phyloP scores from a whole-genome alignment of 2,797 vertebrate species.

The Muscicapa striata region DNA sequence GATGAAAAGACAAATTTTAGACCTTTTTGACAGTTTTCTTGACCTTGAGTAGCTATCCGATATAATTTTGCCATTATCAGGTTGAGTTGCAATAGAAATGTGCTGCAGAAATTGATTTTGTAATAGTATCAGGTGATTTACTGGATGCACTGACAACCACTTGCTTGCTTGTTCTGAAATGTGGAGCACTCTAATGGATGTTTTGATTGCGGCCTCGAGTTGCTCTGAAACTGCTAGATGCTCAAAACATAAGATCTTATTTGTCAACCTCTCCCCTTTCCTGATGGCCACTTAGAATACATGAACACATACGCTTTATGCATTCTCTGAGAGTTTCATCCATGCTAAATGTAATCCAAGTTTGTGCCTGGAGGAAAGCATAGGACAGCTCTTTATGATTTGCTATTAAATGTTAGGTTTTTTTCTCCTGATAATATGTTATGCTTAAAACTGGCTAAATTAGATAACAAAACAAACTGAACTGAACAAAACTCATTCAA shows the following conservation, averaged over 20 bases:
- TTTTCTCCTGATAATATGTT: background rate
- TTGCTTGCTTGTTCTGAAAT: conserved; percentile 85
- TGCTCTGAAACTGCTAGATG: conserved; percentile 73
- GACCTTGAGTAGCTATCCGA: conserved; percentile 81
- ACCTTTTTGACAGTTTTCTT: conserved; percentile 74
- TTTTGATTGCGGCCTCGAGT: conserved; percentile 79
- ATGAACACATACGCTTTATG: background rate
- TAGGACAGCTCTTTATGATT: background rate
- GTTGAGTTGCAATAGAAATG: conserved; percentile 82
- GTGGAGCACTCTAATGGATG: conserved; percentile 82
- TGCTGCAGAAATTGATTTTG: conserved; percentile 93
- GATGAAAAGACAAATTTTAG: conserved; percentile 72
- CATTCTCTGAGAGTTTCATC: background rate
- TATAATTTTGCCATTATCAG: conserved; percentile 84
- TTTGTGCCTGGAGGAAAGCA: background rate
- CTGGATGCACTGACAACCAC: conserved; percentile 87
- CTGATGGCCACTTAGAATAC: background rate
- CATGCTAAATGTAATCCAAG: background rate
- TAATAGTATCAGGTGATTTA: conserved; percentile 95
- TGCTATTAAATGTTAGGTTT: background rate
- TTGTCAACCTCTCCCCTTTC: conserved; percentile 38
- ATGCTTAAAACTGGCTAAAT: background rate
- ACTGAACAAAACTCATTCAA: background rate
- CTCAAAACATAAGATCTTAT: conserved; percentile 56
- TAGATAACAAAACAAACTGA: background rate